Percentiles rank a stretch among this genome's conserved stretches.
phyloP scores from a whole-genome alignment of 2,888 invertebrate species.

The Polymixis flavicincta region DNA sequence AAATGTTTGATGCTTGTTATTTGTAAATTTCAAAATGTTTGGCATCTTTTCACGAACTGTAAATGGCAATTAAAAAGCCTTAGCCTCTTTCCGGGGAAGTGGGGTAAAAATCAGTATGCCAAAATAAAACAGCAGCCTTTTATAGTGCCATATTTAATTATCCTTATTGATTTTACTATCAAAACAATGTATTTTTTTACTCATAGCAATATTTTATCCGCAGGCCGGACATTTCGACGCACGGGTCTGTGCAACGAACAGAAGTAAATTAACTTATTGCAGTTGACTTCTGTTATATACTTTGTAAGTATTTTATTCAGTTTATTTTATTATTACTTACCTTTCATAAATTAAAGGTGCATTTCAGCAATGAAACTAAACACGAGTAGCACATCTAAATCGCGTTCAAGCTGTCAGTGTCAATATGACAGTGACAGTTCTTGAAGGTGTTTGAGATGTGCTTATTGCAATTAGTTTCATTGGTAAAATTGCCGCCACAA shows the following conservation, averaged over 20 bases:
- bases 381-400: too few species aligned
- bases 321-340: neutral
- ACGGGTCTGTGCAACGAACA: slow-evolving; percentile 24
- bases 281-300: neutral
- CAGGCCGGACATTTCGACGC: slow-evolving; percentile 44
- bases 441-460: neutral
- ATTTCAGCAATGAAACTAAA: neutral
- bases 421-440: neutral
- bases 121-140: neutral
- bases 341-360: neutral
- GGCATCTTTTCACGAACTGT: neutral
- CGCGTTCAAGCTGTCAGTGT: neutral
- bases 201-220: slow-evolving; percentile 24
- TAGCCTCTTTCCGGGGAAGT: too few species aligned
- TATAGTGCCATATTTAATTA: neutral
- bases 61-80: neutral
- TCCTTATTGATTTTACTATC: neutral
- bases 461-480: neutral
- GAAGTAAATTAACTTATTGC: slow-evolving; percentile 19
- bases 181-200: slow-evolving; percentile 6
- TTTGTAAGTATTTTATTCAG: slow-evolving; percentile 15
- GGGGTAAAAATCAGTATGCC: too few species aligned
- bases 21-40: neutral
- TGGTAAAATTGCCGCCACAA: neutral
- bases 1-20: neutral